phyloP scores from a whole-genome alignment of 2,797 vertebrate genomes.

The Arrhamphus sclerolepis region DNA sequence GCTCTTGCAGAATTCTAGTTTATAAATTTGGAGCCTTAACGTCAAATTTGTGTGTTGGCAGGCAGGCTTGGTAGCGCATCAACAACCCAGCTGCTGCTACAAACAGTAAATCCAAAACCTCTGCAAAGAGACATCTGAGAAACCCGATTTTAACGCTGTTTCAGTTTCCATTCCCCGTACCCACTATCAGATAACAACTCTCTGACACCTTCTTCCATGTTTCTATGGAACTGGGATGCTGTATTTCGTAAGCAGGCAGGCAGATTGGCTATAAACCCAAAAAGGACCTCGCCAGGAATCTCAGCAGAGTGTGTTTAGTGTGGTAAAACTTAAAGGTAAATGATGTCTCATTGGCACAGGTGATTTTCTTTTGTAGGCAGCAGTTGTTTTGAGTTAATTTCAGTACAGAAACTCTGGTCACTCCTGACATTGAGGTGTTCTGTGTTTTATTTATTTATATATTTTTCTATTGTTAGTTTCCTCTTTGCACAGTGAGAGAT shows the following conservation, averaged over 20 bases:
- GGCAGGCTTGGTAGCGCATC: constrained; percentile 8
- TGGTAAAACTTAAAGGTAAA: constrained; percentile 40
- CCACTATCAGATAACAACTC: constrained; percentile 39
- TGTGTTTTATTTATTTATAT: constrained; percentile 41
- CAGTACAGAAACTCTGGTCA: background rate
- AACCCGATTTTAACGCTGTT: constrained; percentile 49
- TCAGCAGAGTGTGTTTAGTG: constrained; percentile 7
- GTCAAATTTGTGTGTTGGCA: constrained; percentile 7
- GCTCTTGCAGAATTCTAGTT: constrained; percentile 36
- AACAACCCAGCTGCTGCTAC: constrained; percentile 20
- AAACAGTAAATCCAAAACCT: constrained; percentile 38
- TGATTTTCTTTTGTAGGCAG: constrained; percentile 42
- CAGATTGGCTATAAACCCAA: constrained; percentile 55
- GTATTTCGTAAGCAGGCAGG: constrained; percentile 43
- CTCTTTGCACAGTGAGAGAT: constrained; percentile 18
- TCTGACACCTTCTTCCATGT: constrained; percentile 39
- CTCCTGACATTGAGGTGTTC: constrained; percentile 15
- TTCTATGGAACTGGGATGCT: constrained; percentile 39
- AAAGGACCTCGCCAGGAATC: constrained; percentile 39
- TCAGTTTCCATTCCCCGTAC: constrained; percentile 42
- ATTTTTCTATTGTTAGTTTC: constrained; percentile 45
- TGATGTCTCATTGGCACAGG: constrained; percentile 31
- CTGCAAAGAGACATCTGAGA: constrained; percentile 32
- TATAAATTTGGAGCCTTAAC: constrained; percentile 22
- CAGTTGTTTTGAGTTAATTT: constrained; percentile 42